Evolutionary conservation across 2,797 vertebrate genomes (phyloP), one percentile per base, ranked within the genome.

Genomic region (Helostoma temminkii): DNA sequence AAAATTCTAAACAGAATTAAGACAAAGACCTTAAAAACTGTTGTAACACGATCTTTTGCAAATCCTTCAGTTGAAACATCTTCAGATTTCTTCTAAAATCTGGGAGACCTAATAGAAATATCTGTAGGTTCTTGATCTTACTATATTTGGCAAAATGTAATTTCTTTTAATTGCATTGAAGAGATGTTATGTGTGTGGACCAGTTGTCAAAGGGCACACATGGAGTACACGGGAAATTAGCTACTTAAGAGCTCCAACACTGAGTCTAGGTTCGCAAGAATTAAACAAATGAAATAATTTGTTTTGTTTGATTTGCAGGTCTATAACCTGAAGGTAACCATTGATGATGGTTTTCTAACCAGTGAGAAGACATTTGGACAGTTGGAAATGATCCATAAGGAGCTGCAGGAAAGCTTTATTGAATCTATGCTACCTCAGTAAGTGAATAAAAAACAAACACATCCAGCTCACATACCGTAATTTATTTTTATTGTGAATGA

Each of bases 361-460:
- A 92, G 84, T 19, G 88, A 95, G 83, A 96, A 94, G 84, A 94
- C 95, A 0, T 96, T 93, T 0, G 77, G 77, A 1, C 92, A 96
- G 78, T 93, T 97, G 85, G 93, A 93, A 43, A 67, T 88, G 80
- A 94, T 97, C 76, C 95, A 97, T 76, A 94, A 91, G 66, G 84
- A 89, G 36, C 93, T 97, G 59, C 93, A 95, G 90, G 95, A 93
- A 74, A 87, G 93, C 49, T 96, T 96, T 79, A 89, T 94, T 22
- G 84, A 94, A 15, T 73, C 91, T 2, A 56, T 36, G 34, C 89
- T 97, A 24, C 96, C 96, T 54, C 93, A 93, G 96, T 97, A 91
- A 96, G 95, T 77, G 21, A 52, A 50, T 6, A 30, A 36, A 60
- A 21, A 61, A 49, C 8, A 14, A 15, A 19, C 18, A n/a, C 26